Base-by-base conservation (phyloP, 2,888 invertebrate species). In the Lucinisca nassula region DNA sequence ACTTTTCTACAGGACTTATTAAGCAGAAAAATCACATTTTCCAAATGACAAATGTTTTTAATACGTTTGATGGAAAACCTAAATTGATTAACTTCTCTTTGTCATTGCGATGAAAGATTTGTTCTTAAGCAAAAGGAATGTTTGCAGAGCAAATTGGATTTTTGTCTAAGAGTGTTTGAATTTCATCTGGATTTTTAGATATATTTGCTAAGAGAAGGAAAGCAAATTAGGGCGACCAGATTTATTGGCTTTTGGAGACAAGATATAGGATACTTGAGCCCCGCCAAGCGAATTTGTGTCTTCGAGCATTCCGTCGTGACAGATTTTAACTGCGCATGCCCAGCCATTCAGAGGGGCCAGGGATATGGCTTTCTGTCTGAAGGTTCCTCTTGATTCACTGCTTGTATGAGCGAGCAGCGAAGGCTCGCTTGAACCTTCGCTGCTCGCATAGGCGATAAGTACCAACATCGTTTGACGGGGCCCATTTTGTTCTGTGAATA, bases 151-250 rank as follows among this genome's bases (percentile, higher is more conserved):
- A 30, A 61, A 61, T 61, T 61, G 61, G 61, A 61, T 61, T 61
- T 61, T 27, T 14, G 61, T 24, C 17, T 24, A 27, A 61, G n/a
- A 61, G 2, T 61, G 61, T 61, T 61, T 61, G 61, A 61, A 61
- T 61, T 61, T 61, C 61, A 61, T 61, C 24, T 61, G 61, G 61
- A 27, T 27, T 61, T 61, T 61, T 61, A 61, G 61, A 61, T 61
- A 24, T 30, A 61, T 61, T 61, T 61, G 27, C 61, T 61, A 27
- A 61, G 27, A 61, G 10, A 61, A 27, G 61, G 27, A 61, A 61
- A 24, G 61, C 24, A 61, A 61, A 61, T 61, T 61, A 61, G 61
- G 24, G 12, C 24, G 30, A 61, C 10, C 30, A 30, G 61, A 61
- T 61, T 61, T 61, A 61, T 61, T 30, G 27, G 17, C 61, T 24